Evolutionary conservation across 2,888 invertebrate species (phyloP).

Genomic region (Amiota communis): DNA sequence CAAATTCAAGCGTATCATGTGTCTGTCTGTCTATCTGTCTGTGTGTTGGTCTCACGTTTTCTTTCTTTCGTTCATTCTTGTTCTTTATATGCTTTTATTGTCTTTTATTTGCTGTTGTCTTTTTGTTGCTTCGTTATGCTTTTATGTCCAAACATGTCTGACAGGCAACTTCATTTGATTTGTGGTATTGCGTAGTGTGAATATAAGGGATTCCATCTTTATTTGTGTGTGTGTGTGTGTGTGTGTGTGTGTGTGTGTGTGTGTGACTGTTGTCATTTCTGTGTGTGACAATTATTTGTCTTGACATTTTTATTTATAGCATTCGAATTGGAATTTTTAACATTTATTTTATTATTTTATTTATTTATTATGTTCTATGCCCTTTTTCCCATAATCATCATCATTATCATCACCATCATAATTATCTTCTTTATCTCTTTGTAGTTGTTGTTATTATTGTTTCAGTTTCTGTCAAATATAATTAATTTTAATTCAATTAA

Average conservation of each 20-base stretch:
- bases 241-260: background rate
- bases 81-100: background rate
- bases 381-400: too few relatives aligned
- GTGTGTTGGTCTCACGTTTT: background rate
- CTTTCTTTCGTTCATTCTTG: background rate
- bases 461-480: background rate
- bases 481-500: background rate
- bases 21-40: too few relatives aligned
- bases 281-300: conserved; percentile 1
- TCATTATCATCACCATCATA: background rate
- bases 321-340: too few relatives aligned
- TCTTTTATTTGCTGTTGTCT: background rate
- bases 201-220: too few relatives aligned
- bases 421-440: background rate
- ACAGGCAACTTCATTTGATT: background rate
- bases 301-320: conserved; percentile 6
- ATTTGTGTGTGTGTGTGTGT: background rate
- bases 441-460: background rate
- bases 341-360: too few relatives aligned
- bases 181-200: background rate
- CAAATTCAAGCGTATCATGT: conserved; percentile 9
- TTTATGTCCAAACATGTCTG: background rate
- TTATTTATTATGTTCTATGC: too few relatives aligned
- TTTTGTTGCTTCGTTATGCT: background rate
- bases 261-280: background rate